A percentile compares a stretch with the other conserved stretches of the same genome.
These are phyloP conservation scores for Chaetodon trifascialis DNA, from an alignment of 2,113 vertebrate species.

Conservation along the genomic window DNA sequence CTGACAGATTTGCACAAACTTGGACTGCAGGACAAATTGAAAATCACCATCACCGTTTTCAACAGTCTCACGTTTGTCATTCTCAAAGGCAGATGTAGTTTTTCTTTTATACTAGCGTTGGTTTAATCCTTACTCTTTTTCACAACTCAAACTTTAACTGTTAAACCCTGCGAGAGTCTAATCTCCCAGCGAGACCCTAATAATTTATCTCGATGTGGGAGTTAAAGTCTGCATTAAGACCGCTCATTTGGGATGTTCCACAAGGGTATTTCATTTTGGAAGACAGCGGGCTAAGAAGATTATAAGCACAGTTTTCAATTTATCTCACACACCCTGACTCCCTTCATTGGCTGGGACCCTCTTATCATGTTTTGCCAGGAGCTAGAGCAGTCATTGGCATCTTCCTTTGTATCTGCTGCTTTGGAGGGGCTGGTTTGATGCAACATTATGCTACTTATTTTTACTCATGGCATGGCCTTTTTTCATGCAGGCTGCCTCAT, in stretches of 20 bases:
- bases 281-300: constrained; percentile 85
- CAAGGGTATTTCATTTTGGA: constrained; percentile 82
- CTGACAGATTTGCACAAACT: neutral
- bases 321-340: constrained; percentile 83
- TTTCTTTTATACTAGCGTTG: constrained; percentile 26
- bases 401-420: constrained; percentile 69
- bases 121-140: constrained; percentile 52
- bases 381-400: constrained; percentile 76
- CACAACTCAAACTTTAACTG: constrained; percentile 55
- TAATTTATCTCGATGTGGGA: constrained; percentile 71
- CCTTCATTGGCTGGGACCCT: constrained; percentile 80
- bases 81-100: constrained; percentile 16
- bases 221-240: constrained; percentile 73
- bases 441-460: constrained; percentile 59
- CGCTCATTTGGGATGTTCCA: constrained; percentile 79
- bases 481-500: neutral
- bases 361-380: constrained; percentile 88
- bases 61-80: neutral
- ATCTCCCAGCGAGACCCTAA: constrained; percentile 68
- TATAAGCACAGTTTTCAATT: constrained; percentile 84
- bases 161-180: constrained; percentile 57
- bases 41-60: constrained; percentile 5
- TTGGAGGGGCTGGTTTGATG: constrained; percentile 67
- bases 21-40: neutral
- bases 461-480: constrained; percentile 28